Percentiles rank a stretch among this genome's conserved stretches.
Evolutionary conservation across 2,888 invertebrate genomes (phyloP).

Genomic region (Osmoderma eremita): DNA sequence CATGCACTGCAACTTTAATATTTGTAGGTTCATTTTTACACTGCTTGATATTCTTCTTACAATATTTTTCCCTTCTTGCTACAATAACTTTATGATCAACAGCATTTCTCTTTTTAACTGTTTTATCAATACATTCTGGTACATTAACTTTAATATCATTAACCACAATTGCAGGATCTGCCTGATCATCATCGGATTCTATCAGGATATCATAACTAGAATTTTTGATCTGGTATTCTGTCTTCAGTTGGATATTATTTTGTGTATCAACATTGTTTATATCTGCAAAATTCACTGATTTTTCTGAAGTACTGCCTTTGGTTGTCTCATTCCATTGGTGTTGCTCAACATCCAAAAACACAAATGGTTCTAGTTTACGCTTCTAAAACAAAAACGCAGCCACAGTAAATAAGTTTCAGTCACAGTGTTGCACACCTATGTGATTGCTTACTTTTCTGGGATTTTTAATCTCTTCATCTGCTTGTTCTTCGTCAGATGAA

Average conservation of each 20-base stretch:
- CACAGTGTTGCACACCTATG: background rate
- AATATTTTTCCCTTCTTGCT: background rate
- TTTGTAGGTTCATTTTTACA: no score
- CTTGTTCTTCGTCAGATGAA: conserved; percentile 32
- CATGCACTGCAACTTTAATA: no score
- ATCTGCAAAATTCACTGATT: no score
- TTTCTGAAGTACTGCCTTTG: background rate
- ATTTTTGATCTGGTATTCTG: no score
- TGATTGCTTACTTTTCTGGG: conserved; percentile 2
- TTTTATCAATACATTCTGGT: background rate
- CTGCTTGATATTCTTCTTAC: background rate
- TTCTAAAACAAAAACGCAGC: conserved; percentile 11
- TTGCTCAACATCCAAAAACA: conserved; percentile 24
- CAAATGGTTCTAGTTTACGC: background rate
- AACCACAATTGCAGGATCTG: no score
- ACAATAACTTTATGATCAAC: background rate
- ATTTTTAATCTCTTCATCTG: background rate
- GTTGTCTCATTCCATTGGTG: background rate
- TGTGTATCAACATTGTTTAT: no score
- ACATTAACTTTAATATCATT: background rate
- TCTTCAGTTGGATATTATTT: no score
- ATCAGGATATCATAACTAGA: background rate
- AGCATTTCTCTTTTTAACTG: background rate
- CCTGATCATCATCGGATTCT: background rate
- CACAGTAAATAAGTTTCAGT: background rate